Conservation (phyloP, 1,140 invertebrate species). For the Drosophila grimshawi region DNA sequence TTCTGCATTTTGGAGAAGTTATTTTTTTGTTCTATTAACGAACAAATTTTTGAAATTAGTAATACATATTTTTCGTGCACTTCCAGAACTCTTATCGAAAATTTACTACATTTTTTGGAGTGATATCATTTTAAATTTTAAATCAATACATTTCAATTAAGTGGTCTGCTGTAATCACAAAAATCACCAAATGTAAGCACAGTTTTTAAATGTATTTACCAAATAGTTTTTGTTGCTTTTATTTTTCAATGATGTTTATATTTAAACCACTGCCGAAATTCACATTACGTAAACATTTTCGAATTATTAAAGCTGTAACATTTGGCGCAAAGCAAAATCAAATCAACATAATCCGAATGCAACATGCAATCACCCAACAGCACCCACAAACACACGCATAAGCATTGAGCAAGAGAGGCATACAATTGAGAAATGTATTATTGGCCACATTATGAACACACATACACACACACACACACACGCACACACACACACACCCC, state of each 20-base stretch:
- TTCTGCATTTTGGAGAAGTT: not conserved
- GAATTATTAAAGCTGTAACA: slow-evolving; percentile 3
- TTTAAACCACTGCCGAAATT: not conserved
- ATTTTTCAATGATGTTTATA: not conserved
- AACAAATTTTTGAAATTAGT: no score
- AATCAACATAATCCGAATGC: slow-evolving; percentile 7
- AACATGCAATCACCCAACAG: not conserved
- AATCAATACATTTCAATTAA: no score
- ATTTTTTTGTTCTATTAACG: no score
- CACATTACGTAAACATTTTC: not conserved
- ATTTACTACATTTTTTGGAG: no score
- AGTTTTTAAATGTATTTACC: not conserved
- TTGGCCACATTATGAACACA: slow-evolving; percentile 37
- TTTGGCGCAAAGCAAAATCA: slow-evolving; percentile 7
- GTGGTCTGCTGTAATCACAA: no score
- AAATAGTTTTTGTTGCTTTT: no score
- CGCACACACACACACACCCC: not conserved
- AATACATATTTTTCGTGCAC: no score
- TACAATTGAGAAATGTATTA: slow-evolving; percentile 64
- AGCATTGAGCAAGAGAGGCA: slow-evolving; percentile 19
- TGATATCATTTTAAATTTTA: no score
- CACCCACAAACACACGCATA: slow-evolving; percentile 3
- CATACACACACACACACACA: slow-evolving; percentile 3
- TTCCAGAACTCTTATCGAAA: no score
- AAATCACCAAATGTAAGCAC: slow-evolving; percentile 4